These are phyloP conservation scores for Mythimna ferrago DNA, from an alignment of 2,888 invertebrate genomes.

Conservation along the genomic window DNA sequence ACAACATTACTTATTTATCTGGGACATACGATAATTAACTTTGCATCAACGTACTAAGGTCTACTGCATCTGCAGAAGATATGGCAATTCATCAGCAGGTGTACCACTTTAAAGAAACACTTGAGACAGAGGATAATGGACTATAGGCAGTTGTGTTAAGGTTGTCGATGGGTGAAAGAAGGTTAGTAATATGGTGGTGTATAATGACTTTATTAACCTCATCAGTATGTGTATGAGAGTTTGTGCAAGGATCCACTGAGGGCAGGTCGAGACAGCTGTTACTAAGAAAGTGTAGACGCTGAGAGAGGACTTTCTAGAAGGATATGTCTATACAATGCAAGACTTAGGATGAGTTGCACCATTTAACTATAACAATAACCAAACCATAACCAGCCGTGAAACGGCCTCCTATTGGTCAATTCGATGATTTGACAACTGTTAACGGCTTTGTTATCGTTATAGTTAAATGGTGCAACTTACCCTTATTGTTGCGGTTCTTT, in stretches of 20 bases:
- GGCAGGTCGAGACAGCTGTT: slow-evolving; percentile 2
- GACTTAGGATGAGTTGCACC: too few species aligned
- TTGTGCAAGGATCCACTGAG: slow-evolving; percentile 7
- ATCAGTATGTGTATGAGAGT: slow-evolving; percentile 51
- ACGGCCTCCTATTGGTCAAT: too few species aligned
- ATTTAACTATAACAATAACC: too few species aligned
- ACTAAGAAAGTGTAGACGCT: not conserved
- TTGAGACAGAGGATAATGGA: slow-evolving; percentile 27
- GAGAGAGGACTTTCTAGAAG: too few species aligned
- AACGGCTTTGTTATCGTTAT: too few species aligned
- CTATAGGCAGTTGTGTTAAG: slow-evolving; percentile 30
- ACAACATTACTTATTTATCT: slow-evolving; percentile 12
- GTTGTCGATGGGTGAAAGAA: not conserved
- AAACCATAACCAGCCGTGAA: too few species aligned
- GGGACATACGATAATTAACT: slow-evolving; percentile 37
- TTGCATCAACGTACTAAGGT: slow-evolving; percentile 20
- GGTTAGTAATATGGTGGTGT: slow-evolving; percentile 27
- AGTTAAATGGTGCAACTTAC: too few species aligned
- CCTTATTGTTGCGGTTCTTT: too few species aligned
- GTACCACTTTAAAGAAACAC: slow-evolving; percentile 12
- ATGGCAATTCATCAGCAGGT: slow-evolving; percentile 39
- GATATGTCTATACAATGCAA: too few species aligned
- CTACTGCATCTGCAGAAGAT: slow-evolving; percentile 28
- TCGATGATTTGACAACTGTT: too few species aligned
- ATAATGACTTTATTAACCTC: slow-evolving; percentile 71